Evolutionary conservation across 2,113 vertebrate genomes (phyloP).

Genomic region (Tragelaphus buxtoni): DNA sequence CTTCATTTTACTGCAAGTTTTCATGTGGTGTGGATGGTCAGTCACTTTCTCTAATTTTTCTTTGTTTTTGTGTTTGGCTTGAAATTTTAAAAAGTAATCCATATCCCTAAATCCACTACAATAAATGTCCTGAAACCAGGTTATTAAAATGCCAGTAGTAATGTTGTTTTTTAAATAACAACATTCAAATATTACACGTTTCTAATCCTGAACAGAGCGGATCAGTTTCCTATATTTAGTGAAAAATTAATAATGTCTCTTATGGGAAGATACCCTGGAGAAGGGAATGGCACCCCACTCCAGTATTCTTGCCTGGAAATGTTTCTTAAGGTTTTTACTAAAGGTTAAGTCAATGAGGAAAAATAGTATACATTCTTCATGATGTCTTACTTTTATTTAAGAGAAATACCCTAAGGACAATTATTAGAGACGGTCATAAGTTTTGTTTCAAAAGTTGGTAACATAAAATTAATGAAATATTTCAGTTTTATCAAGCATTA

Average conservation of each 20-base stretch:
- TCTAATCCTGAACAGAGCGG: not conserved
- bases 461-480: not conserved
- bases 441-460: not conserved
- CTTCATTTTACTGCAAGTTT: slow-evolving; percentile 94
- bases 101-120: not conserved
- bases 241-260: not conserved
- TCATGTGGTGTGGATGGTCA: slow-evolving; percentile 96
- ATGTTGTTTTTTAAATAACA: not conserved
- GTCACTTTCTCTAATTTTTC: slow-evolving; percentile 87
- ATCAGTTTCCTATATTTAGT: not conserved
- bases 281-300: not conserved
- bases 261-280: not conserved
- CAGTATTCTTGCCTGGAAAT: not conserved
- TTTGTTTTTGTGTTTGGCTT: slow-evolving; percentile 65
- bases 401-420: not conserved
- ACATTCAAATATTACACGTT: not conserved
- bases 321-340: not conserved
- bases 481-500: not conserved
- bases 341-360: not conserved
- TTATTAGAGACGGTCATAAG: not conserved
- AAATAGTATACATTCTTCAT: not conserved
- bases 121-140: not conserved
- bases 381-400: not conserved
- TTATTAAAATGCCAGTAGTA: not conserved
- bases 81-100: slow-evolving; percentile 44